These are phyloP conservation scores for Pterocles orientalis DNA, from an alignment of 2,113 vertebrate species.

Conservation along the genomic window DNA sequence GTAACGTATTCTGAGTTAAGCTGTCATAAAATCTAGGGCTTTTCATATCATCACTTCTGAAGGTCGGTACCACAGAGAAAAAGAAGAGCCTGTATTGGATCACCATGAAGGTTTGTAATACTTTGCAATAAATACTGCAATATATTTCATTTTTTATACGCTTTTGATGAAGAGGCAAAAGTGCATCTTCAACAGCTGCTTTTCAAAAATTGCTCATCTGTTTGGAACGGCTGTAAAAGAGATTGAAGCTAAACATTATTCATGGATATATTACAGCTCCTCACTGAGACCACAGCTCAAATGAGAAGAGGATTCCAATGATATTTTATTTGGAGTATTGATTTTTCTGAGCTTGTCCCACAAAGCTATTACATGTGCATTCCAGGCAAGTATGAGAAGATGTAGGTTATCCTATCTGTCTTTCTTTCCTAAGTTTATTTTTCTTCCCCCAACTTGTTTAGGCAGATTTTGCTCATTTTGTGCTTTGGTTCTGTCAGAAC, in stretches of 20 bases:
- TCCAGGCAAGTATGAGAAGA: slow-evolving; percentile 17
- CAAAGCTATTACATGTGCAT: neutral
- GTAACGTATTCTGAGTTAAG: slow-evolving; percentile 73
- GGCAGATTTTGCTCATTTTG: neutral
- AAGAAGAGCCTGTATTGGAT: slow-evolving; percentile 65
- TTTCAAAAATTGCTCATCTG: slow-evolving; percentile 78
- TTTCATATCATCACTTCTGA: slow-evolving; percentile 78
- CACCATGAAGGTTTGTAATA: slow-evolving; percentile 63
- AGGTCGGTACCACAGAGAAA: slow-evolving; percentile 69
- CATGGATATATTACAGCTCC: slow-evolving; percentile 60
- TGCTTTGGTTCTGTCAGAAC: neutral
- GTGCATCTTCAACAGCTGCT: slow-evolving; percentile 72
- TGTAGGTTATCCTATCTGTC: neutral
- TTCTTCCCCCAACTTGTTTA: neutral
- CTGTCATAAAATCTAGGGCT: slow-evolving; percentile 72
- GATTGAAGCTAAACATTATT: slow-evolving; percentile 73
- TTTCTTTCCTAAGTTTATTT: neutral
- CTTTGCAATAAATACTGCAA: slow-evolving; percentile 72
- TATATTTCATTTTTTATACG: slow-evolving; percentile 78
- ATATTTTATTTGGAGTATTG: slow-evolving; percentile 53
- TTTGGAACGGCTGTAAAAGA: slow-evolving; percentile 65
- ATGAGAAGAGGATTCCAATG: slow-evolving; percentile 50
- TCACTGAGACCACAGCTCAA: slow-evolving; percentile 35
- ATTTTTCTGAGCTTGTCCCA: slow-evolving; percentile 42
- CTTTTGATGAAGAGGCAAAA: slow-evolving; percentile 80